Base-by-base conservation (phyloP, 2,888 invertebrate species). In the Embidobia sp. region DNA sequence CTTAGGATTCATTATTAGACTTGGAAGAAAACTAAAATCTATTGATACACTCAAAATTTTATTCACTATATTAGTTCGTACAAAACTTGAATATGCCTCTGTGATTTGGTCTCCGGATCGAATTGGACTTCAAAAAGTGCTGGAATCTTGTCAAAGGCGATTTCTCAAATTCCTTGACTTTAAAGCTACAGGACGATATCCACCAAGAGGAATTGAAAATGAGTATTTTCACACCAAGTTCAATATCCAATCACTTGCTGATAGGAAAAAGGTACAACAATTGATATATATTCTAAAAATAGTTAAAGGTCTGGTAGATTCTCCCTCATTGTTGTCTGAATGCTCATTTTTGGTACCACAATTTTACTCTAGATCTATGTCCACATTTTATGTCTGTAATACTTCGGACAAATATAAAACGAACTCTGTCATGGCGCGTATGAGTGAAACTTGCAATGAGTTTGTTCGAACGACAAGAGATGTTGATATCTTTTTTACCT, bases 1-100 rank as follows among this genome's bases (percentile, higher is more conserved):
- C 5, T 10, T 49, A 1, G 48, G 48, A 3, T 46, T 10, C 15
- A 6, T 31, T n/a, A 2, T 29, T 29, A 6, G 29, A 8, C 5
- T 31, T 7, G 31, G 31, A 4, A 16, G 48, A 16, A 31, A 49
- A 3, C 1, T 49, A 3, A 29, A 16, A 16, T 29, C 16, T 10
- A 11, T 49, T 2, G n/a, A 31, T 1, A 49, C 48, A 31, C 10
- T 49, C 16, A 7, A 10, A 13, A 16, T 16, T 8, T n/a, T 29
- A n/a, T 49, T 49, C 8, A 16, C 2, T 10, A 13, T 31, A 8
- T 3, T 49, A 8, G 48, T 49, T 8, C 13, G 48, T 7, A 8
- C 29, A 1, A 49, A 49, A 49, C 11, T 29, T 16, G 29, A 49
- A n/a, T 49, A 49, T 31, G 48, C 48, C 4, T 6, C 2, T 11